Percentiles rank a stretch among this genome's conserved stretches.
Evolutionary conservation across 2,113 vertebrate species (phyloP).

Genomic region (Kryptolebias marmoratus): DNA sequence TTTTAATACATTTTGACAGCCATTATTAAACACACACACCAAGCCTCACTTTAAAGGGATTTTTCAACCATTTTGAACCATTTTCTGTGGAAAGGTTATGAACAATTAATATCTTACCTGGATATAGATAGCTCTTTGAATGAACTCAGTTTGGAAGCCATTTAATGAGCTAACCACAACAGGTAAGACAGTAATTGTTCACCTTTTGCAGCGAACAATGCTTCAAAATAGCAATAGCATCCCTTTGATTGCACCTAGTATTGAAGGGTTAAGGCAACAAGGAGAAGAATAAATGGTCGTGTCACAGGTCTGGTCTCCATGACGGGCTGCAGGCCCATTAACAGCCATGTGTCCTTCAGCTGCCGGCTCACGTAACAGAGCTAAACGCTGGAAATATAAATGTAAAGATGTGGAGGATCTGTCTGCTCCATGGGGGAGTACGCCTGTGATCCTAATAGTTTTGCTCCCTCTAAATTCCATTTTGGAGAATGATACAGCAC

Average conservation of each 20-base stretch:
- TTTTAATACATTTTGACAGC: slow-evolving; percentile 20
- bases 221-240: no score
- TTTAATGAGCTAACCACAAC: no score
- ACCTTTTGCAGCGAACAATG: no score
- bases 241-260: not conserved
- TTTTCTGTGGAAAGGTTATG: no score
- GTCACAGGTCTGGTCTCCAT: slow-evolving; percentile 26
- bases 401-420: slow-evolving; percentile 31
- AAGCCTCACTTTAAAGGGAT: slow-evolving; percentile 8
- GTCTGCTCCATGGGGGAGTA: slow-evolving; percentile 8
- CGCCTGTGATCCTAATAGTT: slow-evolving; percentile 35
- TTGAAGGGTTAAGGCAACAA: slow-evolving; percentile 14
- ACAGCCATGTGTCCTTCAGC: slow-evolving; percentile 31
- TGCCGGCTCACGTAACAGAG: slow-evolving; percentile 21
- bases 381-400: slow-evolving; percentile 31
- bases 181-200: no score
- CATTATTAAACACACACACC: slow-evolving; percentile 27
- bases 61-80: no score
- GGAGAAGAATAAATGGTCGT: slow-evolving; percentile 6
- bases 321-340: slow-evolving; percentile 1
- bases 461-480: slow-evolving; percentile 20
- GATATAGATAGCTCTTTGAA: no score
- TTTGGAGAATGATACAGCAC: slow-evolving; percentile 33
- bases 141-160: no score
- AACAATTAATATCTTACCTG: no score